Evolutionary conservation across 2,113 vertebrate species (phyloP).

Genomic region (Promerops cafer): DNA sequence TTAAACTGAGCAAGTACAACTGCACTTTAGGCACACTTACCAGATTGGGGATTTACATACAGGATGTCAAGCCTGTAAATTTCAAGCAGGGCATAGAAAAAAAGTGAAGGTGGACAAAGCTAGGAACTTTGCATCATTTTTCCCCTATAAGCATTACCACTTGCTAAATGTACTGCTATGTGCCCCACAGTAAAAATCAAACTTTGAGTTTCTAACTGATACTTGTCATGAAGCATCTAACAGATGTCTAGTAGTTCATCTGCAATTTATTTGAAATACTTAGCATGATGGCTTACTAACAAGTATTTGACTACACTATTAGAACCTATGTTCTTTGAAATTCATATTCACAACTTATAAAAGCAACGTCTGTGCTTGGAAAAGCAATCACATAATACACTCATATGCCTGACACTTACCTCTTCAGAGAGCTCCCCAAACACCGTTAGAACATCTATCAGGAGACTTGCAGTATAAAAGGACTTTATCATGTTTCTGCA

Average conservation of each 20-base stretch:
- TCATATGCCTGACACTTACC: slow-evolving; percentile 70
- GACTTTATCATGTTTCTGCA: slow-evolving; percentile 98
- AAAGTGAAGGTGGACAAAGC: not conserved
- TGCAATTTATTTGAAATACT: not conserved
- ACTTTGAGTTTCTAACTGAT: not conserved
- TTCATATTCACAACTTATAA: not conserved
- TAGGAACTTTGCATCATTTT: not conserved
- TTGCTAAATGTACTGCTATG: not conserved
- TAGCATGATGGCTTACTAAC: not conserved
- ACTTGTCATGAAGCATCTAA: not conserved
- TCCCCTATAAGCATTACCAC: not conserved
- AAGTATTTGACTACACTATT: not conserved
- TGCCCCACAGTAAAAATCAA: not conserved
- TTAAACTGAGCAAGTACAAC: not conserved
- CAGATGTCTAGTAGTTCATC: not conserved
- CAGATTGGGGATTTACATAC: not conserved
- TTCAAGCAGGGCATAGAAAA: not conserved
- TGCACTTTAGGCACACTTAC: not conserved
- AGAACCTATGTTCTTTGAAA: not conserved
- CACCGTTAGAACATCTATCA: slow-evolving; percentile 91
- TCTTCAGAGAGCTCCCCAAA: slow-evolving; percentile 96
- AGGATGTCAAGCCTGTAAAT: not conserved
- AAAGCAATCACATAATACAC: not conserved
- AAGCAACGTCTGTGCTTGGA: not conserved
- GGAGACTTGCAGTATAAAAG: slow-evolving; percentile 94